Conservation (phyloP, 2,797 vertebrate genomes). For the Melanogrammus aeglefinus region DNA sequence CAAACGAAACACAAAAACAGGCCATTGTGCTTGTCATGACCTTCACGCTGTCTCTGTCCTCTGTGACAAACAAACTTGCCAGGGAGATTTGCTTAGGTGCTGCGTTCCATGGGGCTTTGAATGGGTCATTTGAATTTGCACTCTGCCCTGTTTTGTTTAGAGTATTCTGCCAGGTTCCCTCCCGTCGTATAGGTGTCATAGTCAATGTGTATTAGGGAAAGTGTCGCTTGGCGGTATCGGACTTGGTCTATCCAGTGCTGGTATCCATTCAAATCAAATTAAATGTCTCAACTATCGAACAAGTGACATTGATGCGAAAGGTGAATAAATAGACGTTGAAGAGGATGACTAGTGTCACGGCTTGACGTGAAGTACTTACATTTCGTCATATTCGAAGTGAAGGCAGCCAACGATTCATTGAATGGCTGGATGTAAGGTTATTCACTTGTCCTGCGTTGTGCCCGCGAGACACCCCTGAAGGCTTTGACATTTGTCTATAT, state of each 20-base stretch:
- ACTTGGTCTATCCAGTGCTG: background rate
- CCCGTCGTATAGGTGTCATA: background rate
- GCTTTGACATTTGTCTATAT: background rate
- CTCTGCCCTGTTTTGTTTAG: background rate
- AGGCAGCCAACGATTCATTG: background rate
- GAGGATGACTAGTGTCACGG: background rate
- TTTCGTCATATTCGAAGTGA: background rate
- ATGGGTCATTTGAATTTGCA: background rate
- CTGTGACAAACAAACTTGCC: background rate
- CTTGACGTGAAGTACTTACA: background rate
- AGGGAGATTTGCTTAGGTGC: background rate
- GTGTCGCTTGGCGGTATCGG: background rate
- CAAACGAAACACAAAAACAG: background rate
- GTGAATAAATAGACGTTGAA: background rate
- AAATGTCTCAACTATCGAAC: background rate
- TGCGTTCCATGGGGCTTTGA: background rate
- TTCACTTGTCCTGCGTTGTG: background rate
- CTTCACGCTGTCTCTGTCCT: background rate
- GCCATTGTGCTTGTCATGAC: background rate
- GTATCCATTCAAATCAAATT: slow-evolving; percentile 2
- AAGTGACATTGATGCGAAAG: slow-evolving; percentile 14
- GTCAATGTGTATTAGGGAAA: background rate
- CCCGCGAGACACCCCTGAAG: background rate
- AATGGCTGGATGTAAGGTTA: background rate
- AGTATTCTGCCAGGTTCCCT: background rate